Evolutionary conservation across 2,113 vertebrate species (phyloP).

Genomic region (Chaetops frenatus): DNA sequence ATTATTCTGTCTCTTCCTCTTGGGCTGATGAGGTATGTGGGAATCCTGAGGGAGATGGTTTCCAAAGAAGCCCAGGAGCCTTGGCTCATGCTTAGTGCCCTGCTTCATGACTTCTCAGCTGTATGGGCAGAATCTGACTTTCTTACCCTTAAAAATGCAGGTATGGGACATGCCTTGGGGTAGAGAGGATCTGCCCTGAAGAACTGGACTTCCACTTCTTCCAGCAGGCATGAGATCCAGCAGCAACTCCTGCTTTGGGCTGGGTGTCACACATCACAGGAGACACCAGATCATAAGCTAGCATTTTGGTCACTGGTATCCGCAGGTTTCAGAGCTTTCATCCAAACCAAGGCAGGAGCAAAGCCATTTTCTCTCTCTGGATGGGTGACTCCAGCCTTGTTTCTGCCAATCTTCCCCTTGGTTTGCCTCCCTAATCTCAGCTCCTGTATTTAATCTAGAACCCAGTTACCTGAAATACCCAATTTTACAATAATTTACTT

Average conservation of each 20-base stretch:
- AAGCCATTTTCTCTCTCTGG: neutral
- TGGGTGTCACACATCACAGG: neutral
- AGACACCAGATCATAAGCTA: accelerated
- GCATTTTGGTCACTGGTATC: neutral
- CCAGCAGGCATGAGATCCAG: neutral
- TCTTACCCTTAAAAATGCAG: neutral
- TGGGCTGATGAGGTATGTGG: accelerated
- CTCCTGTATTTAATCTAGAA: neutral
- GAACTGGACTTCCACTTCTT: neutral
- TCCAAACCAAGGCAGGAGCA: neutral
- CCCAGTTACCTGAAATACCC: neutral
- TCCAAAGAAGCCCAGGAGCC: neutral
- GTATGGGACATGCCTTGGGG: neutral
- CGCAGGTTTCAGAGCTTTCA: neutral
- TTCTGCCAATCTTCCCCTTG: neutral
- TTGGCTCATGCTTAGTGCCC: neutral
- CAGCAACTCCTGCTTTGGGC: neutral
- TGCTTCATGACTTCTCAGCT: neutral
- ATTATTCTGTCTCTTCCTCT: neutral
- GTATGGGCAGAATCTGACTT: neutral
- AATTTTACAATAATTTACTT: neutral
- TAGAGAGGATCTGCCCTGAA: neutral
- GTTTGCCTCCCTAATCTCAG: neutral
- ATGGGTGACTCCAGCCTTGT: neutral
- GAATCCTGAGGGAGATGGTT: neutral